These are phyloP conservation scores for Ametastegia equiseti DNA, from an alignment of 2,888 invertebrate species.

Conservation along the genomic window DNA sequence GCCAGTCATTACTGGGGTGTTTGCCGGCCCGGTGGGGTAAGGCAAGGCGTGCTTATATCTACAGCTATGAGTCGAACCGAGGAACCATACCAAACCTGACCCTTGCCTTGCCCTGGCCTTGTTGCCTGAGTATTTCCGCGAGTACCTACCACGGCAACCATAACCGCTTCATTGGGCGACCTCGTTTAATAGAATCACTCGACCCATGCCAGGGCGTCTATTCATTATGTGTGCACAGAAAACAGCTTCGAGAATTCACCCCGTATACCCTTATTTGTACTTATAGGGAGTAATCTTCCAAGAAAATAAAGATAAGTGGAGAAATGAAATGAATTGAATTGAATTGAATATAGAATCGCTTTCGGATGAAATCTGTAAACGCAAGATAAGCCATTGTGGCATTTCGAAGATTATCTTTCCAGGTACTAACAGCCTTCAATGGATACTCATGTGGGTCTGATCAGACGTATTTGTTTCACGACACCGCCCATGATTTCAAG, in stretches of 20 bases:
- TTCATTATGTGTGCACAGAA: constrained; percentile 41
- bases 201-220: constrained; percentile 33
- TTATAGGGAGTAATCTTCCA: neutral
- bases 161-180: constrained; percentile 59
- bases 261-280: constrained; percentile 17
- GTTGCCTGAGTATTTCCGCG: constrained; percentile 19
- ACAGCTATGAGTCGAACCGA: constrained; percentile 35
- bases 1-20: constrained; percentile 78
- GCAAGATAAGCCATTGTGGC: neutral
- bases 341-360: too few species aligned
- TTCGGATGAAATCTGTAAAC: neutral
- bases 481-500: neutral
- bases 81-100: constrained; percentile 47
- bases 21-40: constrained; percentile 68
- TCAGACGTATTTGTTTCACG: constrained; percentile 11
- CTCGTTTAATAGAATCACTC: constrained; percentile 44
- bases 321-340: neutral
- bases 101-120: constrained; percentile 47
- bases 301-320: neutral
- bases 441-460: neutral
- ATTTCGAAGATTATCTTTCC: neutral
- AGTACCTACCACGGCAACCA: constrained; percentile 51
- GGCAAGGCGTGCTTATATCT: neutral
- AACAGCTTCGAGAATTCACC: neutral
- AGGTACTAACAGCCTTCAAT: neutral